These are phyloP conservation scores for Laticauda laticaudata DNA, from an alignment of 2,113 vertebrate genomes.

Conservation along the genomic window DNA sequence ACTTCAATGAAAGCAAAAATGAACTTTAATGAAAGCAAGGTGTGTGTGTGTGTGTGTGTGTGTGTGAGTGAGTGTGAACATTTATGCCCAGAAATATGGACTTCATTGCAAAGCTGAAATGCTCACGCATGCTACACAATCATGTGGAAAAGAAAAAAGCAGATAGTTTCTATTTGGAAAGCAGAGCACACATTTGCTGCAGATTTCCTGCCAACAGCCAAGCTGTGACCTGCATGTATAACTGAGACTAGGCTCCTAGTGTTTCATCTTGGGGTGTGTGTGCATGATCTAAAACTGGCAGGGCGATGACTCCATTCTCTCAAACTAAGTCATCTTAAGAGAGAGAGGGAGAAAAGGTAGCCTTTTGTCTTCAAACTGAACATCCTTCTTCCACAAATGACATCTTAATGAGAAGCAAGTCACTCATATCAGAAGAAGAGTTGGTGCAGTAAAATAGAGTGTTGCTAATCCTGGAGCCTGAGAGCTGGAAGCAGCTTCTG, in stretches of 20 bases:
- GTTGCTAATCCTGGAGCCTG: background rate
- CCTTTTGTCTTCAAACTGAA: background rate
- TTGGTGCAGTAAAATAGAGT: accelerated
- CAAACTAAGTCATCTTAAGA: background rate
- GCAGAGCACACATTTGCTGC: accelerated
- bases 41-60: no score
- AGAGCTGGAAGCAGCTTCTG: background rate
- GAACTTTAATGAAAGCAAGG: no score
- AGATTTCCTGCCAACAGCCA: background rate
- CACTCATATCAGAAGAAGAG: background rate
- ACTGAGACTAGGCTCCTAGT: background rate
- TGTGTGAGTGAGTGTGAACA: background rate
- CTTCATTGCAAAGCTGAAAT: background rate
- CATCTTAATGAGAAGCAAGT: accelerated
- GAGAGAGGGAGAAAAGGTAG: background rate
- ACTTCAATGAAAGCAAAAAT: background rate
- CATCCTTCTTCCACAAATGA: background rate
- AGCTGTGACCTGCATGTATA: background rate
- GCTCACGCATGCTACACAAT: background rate
- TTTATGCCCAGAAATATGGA: background rate
- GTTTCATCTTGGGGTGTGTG: background rate
- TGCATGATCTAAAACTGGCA: background rate
- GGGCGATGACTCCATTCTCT: background rate
- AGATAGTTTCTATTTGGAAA: background rate
- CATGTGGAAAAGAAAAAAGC: background rate